A percentile compares a stretch with the other conserved stretches of the same genome.
These are phyloP conservation scores for Eira barbara DNA, from an alignment of 2,113 vertebrate genomes.

Conservation along the genomic window DNA sequence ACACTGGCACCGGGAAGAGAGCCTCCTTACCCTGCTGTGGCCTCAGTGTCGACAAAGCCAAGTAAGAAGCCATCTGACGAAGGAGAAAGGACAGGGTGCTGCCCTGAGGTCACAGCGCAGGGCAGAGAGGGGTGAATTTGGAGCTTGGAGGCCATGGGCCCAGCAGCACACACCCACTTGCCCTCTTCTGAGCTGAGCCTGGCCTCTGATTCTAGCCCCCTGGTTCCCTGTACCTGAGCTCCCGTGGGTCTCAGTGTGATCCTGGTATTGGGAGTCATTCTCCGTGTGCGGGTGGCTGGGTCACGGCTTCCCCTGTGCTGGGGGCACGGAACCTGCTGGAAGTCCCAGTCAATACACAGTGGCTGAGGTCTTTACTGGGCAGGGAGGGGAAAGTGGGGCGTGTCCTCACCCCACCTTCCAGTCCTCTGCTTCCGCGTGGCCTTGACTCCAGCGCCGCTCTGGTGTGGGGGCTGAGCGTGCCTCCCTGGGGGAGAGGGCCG, in stretches of 20 bases:
- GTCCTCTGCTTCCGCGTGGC: background rate
- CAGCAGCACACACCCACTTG: fast-evolving
- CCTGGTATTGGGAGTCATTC: background rate
- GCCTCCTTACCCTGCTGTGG: background rate
- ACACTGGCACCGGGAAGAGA: background rate
- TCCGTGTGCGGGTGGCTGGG: background rate
- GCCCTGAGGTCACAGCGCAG: background rate
- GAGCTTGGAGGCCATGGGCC: background rate
- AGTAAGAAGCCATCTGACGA: background rate
- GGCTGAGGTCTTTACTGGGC: background rate
- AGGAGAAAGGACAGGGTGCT: background rate
- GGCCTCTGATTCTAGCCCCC: background rate
- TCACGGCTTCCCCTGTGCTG: background rate
- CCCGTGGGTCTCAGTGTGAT: fast-evolving
- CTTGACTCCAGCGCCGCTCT: background rate
- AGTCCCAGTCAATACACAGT: background rate
- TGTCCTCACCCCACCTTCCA: background rate
- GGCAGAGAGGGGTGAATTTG: background rate
- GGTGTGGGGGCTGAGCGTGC: background rate
- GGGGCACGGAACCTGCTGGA: background rate
- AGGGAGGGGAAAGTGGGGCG: background rate
- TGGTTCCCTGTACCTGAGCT: background rate
- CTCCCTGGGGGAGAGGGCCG: background rate
- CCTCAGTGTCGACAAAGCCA: background rate
- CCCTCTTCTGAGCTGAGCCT: background rate